phyloP scores from a whole-genome alignment of 2,888 invertebrate genomes.

The Brenthis hecate region DNA sequence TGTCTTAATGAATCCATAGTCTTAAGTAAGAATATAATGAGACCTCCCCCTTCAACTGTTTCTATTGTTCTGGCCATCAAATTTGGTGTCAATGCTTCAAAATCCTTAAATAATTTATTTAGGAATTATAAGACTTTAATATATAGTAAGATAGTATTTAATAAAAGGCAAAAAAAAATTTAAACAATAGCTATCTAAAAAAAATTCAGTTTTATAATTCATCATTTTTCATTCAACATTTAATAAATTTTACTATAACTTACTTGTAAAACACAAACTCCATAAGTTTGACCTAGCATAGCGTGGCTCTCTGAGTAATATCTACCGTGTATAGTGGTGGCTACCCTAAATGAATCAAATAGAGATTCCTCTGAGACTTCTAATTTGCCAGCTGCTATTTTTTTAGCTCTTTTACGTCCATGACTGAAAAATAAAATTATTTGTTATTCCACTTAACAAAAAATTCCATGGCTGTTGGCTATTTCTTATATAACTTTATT shows the following conservation, averaged over 20 bases:
- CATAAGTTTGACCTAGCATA: conserved; percentile 98
- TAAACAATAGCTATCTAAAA: background rate
- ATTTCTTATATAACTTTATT: no score
- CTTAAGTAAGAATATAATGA: conserved; percentile 93
- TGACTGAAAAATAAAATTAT: conserved; percentile 80
- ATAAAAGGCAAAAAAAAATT: background rate
- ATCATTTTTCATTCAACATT: background rate
- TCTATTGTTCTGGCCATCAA: conserved; percentile 97
- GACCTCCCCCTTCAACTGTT: conserved; percentile 98
- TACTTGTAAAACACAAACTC: conserved; percentile 96
- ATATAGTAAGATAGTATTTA: background rate
- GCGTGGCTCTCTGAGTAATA: conserved; percentile 99
- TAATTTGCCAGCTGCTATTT: conserved; percentile 93
- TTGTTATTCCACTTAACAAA: background rate
- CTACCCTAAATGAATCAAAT: conserved; percentile 97
- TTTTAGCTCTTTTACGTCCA: conserved; percentile 96
- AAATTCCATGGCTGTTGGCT: background rate
- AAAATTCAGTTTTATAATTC: background rate
- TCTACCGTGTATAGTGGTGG: conserved; percentile 97
- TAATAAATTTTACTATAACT: conserved; percentile 17
- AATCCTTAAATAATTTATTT: conserved; percentile 82
- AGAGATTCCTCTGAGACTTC: conserved; percentile 97
- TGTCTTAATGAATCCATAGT: conserved; percentile 94
- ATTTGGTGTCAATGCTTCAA: conserved; percentile 99
- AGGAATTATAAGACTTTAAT: background rate